Conservation (phyloP, 2,888 invertebrate genomes). For the Nemoura dubitans region DNA sequence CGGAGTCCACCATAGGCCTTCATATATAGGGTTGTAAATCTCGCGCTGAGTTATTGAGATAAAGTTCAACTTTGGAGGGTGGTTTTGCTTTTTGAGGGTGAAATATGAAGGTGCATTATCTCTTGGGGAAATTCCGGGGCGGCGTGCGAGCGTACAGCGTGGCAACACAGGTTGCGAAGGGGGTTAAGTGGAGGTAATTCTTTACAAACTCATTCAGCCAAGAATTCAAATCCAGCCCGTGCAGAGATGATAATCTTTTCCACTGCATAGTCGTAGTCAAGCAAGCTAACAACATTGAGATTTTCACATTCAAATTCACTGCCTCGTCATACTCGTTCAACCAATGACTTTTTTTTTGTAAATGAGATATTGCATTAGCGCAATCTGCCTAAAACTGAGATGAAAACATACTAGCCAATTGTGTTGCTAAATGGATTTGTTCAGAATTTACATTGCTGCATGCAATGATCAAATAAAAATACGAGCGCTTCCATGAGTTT, state of each 20-base stretch:
- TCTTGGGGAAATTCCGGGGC: constrained; percentile 8
- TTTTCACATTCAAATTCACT: neutral
- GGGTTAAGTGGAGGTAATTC: constrained; percentile 39
- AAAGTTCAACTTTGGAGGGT: constrained; percentile 29
- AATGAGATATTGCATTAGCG: neutral
- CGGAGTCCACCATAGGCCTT: neutral
- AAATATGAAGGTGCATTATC: constrained; percentile 38
- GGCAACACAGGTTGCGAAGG: constrained; percentile 25
- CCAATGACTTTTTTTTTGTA: neutral
- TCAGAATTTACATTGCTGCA: neutral
- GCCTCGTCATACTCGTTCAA: neutral
- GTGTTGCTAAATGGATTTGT: neutral
- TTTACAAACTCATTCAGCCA: constrained; percentile 21
- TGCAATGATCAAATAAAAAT: neutral
- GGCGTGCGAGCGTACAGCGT: neutral
- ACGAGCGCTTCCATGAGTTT: neutral
- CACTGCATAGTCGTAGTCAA: neutral
- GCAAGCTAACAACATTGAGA: neutral
- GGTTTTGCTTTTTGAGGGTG: constrained; percentile 38
- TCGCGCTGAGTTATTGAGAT: constrained; percentile 38
- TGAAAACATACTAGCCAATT: neutral
- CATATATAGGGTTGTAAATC: constrained; percentile 13
- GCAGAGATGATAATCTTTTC: neutral
- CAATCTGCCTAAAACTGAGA: neutral
- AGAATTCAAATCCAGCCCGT: constrained; percentile 23